Conservation (phyloP, 2,888 invertebrate species). For the Podotricha telesiphe region DNA sequence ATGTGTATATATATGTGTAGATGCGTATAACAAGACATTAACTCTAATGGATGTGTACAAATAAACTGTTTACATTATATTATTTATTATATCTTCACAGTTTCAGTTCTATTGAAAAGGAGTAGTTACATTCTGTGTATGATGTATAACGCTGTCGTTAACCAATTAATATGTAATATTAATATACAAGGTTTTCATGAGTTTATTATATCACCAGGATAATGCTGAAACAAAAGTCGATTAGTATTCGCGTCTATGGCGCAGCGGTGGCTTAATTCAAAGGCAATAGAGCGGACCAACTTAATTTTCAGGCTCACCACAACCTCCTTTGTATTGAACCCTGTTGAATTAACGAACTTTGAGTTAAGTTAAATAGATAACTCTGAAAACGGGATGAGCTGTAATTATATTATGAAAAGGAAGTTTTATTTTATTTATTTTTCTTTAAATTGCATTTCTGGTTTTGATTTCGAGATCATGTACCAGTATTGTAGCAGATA, state of each 20-base stretch:
- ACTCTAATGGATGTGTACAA: not conserved
- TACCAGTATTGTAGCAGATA: not conserved
- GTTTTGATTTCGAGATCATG: not conserved
- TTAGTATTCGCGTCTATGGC: constrained; percentile 42
- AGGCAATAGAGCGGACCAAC: constrained; percentile 78
- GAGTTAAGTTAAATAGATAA: constrained; percentile 56
- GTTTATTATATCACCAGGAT: not conserved
- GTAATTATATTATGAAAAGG: constrained; percentile 20
- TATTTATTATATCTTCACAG: not conserved
- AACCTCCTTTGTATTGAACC: constrained; percentile 77
- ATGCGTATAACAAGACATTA: not conserved
- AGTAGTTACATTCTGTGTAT: too few relatives aligned
- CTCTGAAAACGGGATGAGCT: constrained; percentile 40
- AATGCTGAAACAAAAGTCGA: constrained; percentile 5
- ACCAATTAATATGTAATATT: not conserved
- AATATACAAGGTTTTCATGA: not conserved
- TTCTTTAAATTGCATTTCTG: not conserved
- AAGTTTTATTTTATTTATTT: not conserved
- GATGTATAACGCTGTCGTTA: not conserved
- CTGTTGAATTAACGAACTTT: constrained; percentile 73
- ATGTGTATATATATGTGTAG: too few relatives aligned
- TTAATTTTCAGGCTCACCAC: constrained; percentile 81
- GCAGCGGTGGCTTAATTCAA: constrained; percentile 69
- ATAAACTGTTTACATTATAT: not conserved
- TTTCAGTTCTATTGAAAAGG: not conserved